Evolutionary conservation across 2,888 invertebrate species (phyloP).

Genomic region (Cosmopolites sordidus): DNA sequence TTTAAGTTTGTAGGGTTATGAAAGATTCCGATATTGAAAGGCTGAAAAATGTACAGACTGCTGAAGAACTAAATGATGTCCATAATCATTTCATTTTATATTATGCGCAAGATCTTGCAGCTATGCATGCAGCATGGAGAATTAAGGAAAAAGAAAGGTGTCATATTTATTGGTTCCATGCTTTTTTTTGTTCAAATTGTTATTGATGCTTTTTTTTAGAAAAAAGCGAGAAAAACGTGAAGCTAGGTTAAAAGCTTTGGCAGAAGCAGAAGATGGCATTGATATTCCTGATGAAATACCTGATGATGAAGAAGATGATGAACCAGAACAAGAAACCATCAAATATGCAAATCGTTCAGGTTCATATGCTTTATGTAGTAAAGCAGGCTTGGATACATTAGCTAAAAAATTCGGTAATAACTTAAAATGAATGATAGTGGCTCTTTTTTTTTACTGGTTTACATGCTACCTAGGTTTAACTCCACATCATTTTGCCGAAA

Average conservation of each 20-base stretch:
- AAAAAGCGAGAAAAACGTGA: conserved; percentile 53
- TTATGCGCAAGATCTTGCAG: conserved; percentile 79
- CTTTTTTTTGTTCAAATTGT: no score
- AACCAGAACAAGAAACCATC: conserved; percentile 58
- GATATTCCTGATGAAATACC: conserved; percentile 56
- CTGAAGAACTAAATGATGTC: conserved; percentile 90
- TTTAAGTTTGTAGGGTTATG: conserved; percentile 10
- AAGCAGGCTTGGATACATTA: conserved; percentile 69
- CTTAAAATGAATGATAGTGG: no score
- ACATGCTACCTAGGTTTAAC: conserved; percentile 56
- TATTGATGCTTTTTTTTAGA: conserved; percentile 7
- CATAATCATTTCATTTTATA: conserved; percentile 91
- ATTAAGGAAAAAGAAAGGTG: conserved; percentile 61
- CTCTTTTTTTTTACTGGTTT: background rate
- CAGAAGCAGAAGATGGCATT: conserved; percentile 61
- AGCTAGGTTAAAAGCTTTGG: conserved; percentile 51
- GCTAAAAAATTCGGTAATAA: conserved; percentile 24
- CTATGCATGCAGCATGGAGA: conserved; percentile 73
- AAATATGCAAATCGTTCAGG: conserved; percentile 86
- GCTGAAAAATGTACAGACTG: conserved; percentile 70
- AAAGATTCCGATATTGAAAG: conserved; percentile 79
- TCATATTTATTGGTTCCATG: no score
- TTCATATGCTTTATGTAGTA: conserved; percentile 81
- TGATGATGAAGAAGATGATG: conserved; percentile 56
- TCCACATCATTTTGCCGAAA: conserved; percentile 94